Percentiles rank a stretch among this genome's conserved stretches.
phyloP scores from a whole-genome alignment of 92 coral and sea anemone genomes.

The Metridium senile region DNA sequence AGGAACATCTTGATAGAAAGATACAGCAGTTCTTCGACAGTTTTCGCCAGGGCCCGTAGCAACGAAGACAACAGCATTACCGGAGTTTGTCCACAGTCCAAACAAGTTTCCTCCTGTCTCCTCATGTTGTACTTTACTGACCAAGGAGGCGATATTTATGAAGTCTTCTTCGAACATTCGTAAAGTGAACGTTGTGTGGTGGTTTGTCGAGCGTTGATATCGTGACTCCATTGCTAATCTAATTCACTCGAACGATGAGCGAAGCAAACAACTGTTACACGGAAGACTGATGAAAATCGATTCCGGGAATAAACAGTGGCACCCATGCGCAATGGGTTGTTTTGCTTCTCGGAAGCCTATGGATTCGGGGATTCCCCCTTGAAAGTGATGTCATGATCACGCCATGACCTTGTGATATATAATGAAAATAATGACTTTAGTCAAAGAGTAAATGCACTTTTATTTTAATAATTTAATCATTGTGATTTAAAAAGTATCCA shows the following conservation, averaged over 20 bases:
- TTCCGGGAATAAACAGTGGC: neutral
- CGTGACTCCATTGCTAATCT: neutral
- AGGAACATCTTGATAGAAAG: conserved; percentile 77
- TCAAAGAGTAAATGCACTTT: no score
- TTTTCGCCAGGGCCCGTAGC: conserved; percentile 84
- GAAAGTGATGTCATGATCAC: no score
- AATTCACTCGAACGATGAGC: neutral
- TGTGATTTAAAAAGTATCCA: no score
- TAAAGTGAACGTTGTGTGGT: neutral
- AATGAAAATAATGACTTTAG: no score
- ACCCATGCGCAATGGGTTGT: neutral
- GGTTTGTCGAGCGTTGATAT: neutral
- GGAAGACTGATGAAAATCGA: neutral
- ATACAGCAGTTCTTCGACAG: conserved; percentile 65
- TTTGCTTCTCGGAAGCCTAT: conserved; percentile 6
- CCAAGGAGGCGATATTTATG: neutral
- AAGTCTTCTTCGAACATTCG: conserved; percentile 24
- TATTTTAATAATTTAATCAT: no score
- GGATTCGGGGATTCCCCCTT: neutral
- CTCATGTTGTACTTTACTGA: neutral
- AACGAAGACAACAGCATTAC: conserved; percentile 61
- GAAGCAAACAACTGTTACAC: neutral
- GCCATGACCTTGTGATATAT: no score
- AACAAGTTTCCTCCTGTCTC: conserved; percentile 71
- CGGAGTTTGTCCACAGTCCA: conserved; percentile 64